Conservation (phyloP, 2,888 invertebrate species). For the Napeogenes inachia region DNA sequence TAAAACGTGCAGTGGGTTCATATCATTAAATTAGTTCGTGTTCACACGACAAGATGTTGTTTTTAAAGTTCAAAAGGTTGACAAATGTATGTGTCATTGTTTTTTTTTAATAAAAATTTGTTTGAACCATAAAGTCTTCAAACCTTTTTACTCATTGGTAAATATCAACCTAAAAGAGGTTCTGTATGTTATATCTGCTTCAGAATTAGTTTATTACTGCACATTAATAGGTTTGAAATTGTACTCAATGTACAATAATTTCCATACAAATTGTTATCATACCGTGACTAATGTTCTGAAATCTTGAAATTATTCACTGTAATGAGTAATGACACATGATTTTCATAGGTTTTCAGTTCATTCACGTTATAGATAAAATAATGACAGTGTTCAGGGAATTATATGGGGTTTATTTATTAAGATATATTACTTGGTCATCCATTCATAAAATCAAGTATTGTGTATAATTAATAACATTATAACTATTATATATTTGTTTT, state of each 20-base stretch:
- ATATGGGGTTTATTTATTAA: constrained; percentile 1
- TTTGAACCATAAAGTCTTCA: too few species aligned
- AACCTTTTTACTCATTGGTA: too few species aligned
- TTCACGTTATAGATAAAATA: constrained; percentile 16
- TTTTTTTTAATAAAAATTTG: not conserved
- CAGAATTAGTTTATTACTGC: not conserved
- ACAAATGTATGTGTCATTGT: not conserved
- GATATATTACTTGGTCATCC: not conserved
- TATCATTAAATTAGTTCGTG: constrained; percentile 24
- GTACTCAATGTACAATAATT: not conserved
- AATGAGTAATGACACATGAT: constrained; percentile 28
- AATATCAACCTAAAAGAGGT: too few species aligned
- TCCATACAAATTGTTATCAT: not conserved
- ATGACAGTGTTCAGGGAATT: not conserved
- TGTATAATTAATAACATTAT: too few species aligned
- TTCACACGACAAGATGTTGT: constrained; percentile 8
- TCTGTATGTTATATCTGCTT: too few species aligned
- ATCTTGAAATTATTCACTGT: constrained; percentile 22
- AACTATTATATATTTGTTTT: not conserved
- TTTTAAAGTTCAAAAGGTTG: not conserved
- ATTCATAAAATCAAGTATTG: not conserved
- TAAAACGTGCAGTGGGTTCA: constrained; percentile 29
- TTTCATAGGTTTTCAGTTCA: constrained; percentile 22
- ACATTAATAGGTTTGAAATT: not conserved
- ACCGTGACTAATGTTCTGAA: constrained; percentile 10